These are phyloP conservation scores for Notamacropus eugenii DNA, from an alignment of 2,797 vertebrate genomes.

Conservation along the genomic window DNA sequence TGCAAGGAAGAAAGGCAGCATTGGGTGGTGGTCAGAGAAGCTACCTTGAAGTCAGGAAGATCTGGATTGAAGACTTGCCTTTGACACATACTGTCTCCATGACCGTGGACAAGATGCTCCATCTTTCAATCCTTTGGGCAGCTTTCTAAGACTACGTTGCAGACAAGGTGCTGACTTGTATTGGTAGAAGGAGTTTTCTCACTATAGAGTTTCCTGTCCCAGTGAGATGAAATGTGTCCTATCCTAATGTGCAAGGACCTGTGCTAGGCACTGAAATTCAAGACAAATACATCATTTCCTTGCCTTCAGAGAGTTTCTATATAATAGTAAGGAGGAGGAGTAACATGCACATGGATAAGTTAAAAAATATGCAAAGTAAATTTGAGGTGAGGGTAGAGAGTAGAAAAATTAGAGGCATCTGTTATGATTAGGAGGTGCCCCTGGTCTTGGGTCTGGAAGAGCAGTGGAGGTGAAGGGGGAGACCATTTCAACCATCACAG, in stretches of 20 bases:
- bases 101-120: background rate
- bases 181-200: background rate
- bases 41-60: background rate
- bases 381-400: background rate
- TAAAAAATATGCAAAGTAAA: background rate
- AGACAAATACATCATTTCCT: background rate
- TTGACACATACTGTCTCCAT: background rate
- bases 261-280: background rate
- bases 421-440: background rate
- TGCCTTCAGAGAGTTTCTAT: background rate
- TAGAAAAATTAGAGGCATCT: background rate
- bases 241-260: background rate
- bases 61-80: background rate
- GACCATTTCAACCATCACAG: background rate
- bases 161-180: background rate
- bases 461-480: background rate
- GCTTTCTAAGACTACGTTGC: background rate
- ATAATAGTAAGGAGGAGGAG: background rate
- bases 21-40: background rate
- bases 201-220: background rate
- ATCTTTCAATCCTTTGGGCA: background rate
- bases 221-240: background rate
- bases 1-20: background rate
- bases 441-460: background rate
- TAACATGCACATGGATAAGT: background rate